Evolutionary conservation across 2,797 vertebrate genomes (phyloP).

Genomic region (Xenentodon cancila): DNA sequence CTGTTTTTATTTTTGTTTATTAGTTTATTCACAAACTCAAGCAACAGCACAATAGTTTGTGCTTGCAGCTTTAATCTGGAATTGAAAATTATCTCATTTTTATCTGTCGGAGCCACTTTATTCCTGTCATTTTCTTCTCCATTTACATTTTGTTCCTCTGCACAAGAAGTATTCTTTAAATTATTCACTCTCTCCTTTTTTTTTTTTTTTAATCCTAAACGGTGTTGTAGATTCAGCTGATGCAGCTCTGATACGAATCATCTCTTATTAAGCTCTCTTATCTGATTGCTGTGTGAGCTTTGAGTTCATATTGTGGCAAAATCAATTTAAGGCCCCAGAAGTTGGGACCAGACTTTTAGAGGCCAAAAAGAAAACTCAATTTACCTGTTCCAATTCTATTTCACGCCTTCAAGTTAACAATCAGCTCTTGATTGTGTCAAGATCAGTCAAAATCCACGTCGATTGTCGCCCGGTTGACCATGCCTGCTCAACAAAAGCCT

Average conservation of each 20-base stretch:
- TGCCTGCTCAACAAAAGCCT: slow-evolving; percentile 14
- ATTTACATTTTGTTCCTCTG: too few relatives aligned
- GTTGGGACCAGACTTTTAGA: not conserved
- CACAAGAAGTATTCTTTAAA: not conserved
- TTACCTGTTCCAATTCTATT: slow-evolving; percentile 1
- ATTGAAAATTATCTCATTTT: too few relatives aligned
- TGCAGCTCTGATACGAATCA: not conserved
- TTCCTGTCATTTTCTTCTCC: too few relatives aligned
- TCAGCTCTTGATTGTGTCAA: slow-evolving; percentile 11
- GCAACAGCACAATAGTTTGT: too few relatives aligned
- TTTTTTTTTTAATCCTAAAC: not conserved
- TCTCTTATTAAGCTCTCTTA: not conserved
- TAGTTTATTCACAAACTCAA: too few relatives aligned
- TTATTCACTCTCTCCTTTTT: too few relatives aligned
- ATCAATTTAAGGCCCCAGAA: slow-evolving; percentile 5
- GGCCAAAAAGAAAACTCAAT: slow-evolving; percentile 14
- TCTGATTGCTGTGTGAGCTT: not conserved
- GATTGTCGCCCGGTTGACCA: slow-evolving; percentile 16
- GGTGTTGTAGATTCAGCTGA: not conserved
- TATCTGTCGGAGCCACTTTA: too few relatives aligned
- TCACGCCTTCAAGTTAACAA: slow-evolving; percentile 12
- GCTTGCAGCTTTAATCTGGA: too few relatives aligned
- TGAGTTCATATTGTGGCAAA: slow-evolving; percentile 9
- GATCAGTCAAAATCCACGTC: slow-evolving; percentile 25
- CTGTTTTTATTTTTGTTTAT: too few relatives aligned